Evolutionary conservation across 2,888 invertebrate genomes (phyloP).

Genomic region (Tubulanus polymorphus): DNA sequence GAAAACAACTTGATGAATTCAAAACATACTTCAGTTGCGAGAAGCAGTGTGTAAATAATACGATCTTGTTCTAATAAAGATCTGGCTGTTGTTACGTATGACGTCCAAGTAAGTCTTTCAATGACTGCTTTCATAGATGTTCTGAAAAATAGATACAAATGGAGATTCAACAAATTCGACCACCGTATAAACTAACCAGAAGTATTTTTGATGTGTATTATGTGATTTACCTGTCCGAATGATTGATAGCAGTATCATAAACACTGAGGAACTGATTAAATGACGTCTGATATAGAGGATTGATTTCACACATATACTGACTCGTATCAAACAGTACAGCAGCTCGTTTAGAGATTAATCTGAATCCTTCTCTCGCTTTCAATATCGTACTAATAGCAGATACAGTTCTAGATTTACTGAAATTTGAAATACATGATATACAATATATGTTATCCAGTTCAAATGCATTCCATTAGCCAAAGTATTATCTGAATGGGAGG

Average conservation of each 20-base stretch:
- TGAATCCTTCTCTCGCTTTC: slow-evolving; percentile 44
- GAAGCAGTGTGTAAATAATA: slow-evolving; percentile 39
- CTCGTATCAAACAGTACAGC: slow-evolving; percentile 50
- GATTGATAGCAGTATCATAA: slow-evolving; percentile 47
- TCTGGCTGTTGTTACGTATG: slow-evolving; percentile 38
- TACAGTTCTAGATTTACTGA: slow-evolving; percentile 43
- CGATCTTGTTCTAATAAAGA: slow-evolving; percentile 43
- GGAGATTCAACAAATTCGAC: too few species aligned
- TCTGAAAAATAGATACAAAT: too few species aligned
- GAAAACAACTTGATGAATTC: neutral
- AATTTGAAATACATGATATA: slow-evolving; percentile 14
- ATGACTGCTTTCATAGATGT: slow-evolving; percentile 44
- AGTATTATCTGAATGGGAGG: too few species aligned
- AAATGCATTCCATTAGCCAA: too few species aligned
- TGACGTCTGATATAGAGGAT: slow-evolving; percentile 46
- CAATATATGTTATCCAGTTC: too few species aligned
- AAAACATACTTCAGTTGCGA: slow-evolving; percentile 44
- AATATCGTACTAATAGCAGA: slow-evolving; percentile 35
- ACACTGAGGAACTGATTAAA: slow-evolving; percentile 42
- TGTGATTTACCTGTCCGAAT: slow-evolving; percentile 48
- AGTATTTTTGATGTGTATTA: neutral
- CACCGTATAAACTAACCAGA: neutral
- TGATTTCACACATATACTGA: slow-evolving; percentile 47
- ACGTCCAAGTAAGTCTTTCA: slow-evolving; percentile 42
- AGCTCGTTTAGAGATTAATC: slow-evolving; percentile 45